Conservation (phyloP, 2,888 invertebrate genomes). For the Leptopilina myrica region DNA sequence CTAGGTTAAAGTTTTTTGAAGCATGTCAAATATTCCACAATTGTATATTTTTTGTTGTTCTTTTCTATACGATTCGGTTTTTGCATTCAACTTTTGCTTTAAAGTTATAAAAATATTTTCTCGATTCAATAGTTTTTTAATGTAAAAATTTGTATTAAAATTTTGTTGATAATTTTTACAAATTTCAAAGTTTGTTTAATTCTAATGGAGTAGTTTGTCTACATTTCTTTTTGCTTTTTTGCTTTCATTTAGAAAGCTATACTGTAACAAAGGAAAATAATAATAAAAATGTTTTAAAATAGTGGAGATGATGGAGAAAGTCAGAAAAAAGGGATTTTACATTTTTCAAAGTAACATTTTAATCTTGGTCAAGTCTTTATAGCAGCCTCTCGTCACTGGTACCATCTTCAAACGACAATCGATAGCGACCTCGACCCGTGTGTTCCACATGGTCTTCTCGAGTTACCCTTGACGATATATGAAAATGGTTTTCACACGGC, state of each 20-base stretch:
- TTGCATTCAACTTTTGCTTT: background rate
- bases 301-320: background rate
- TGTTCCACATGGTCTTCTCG: slow-evolving; percentile 47
- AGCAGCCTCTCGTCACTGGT: slow-evolving; percentile 27
- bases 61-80: background rate
- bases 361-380: slow-evolving; percentile 29
- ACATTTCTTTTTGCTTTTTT: background rate
- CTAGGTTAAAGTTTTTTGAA: slow-evolving; percentile 23
- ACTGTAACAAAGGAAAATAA: background rate
- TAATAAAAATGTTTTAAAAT: background rate
- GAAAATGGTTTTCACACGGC: slow-evolving; percentile 15
- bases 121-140: background rate
- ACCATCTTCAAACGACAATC: slow-evolving; percentile 47
- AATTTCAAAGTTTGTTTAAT: too few species aligned
- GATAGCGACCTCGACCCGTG: slow-evolving; percentile 53
- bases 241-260: background rate
- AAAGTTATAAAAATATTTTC: background rate
- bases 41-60: background rate
- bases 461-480: slow-evolving; percentile 52
- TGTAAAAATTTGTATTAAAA: too few species aligned
- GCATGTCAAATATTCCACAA: background rate
- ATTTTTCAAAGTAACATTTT: slow-evolving; percentile 13
- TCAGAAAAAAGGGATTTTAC: background rate
- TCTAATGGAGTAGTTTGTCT: too few species aligned
- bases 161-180: too few species aligned